phyloP scores from a whole-genome alignment of 1,140 invertebrate species.

The Drosophila subobscura region DNA sequence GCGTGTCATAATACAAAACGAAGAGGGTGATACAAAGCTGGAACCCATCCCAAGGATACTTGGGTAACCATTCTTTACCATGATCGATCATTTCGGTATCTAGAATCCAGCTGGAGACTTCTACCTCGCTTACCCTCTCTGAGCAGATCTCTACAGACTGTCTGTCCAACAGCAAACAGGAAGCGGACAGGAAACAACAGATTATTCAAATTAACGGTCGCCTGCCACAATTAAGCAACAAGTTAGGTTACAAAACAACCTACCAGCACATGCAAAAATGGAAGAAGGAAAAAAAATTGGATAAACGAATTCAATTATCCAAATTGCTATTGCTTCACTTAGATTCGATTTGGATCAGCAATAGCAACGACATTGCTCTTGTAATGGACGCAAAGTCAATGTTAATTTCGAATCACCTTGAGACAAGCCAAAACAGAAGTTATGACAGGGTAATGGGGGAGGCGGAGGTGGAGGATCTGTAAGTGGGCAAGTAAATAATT shows the following conservation, averaged over 20 bases:
- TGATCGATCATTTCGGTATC: no score
- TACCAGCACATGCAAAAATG: not conserved
- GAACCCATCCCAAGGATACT: no score
- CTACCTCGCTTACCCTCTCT: not conserved
- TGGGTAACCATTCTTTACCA: no score
- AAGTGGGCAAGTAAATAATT: constrained; percentile 27
- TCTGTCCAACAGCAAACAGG: constrained; percentile 32
- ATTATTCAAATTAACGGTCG: constrained; percentile 64
- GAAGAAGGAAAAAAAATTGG: not conserved
- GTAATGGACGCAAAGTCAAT: constrained; percentile 70
- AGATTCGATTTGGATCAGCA: constrained; percentile 53
- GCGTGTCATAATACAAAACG: constrained; percentile 63
- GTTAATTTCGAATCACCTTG: constrained; percentile 70
- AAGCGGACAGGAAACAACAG: constrained; percentile 66
- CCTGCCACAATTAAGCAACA: constrained; percentile 69
- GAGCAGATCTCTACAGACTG: not conserved
- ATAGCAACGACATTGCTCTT: constrained; percentile 33
- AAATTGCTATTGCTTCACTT: constrained; percentile 47
- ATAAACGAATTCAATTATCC: constrained; percentile 39
- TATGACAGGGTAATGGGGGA: not conserved
- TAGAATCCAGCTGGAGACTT: no score
- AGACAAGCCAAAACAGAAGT: not conserved
- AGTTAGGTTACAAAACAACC: constrained; percentile 22
- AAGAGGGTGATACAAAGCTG: not conserved
- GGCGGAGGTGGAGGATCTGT: constrained; percentile 15